Base-by-base conservation (phyloP, 2,113 vertebrate genomes). In the Zosterops hypoxanthus region DNA sequence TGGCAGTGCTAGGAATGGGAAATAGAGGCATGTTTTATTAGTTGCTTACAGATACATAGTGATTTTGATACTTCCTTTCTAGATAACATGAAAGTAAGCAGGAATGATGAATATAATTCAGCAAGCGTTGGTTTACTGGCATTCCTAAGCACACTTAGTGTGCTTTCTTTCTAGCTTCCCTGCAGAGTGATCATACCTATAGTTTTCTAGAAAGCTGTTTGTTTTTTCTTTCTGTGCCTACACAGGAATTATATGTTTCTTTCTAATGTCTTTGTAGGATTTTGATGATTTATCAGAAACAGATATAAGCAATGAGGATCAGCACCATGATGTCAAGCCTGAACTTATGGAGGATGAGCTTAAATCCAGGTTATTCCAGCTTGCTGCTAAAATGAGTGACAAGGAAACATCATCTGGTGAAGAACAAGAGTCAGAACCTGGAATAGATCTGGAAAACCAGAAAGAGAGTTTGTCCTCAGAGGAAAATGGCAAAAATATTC, bases 351-450 rank as follows among this genome's bases (percentile, higher is more conserved):
- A 99, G 70, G 97, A 98, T 84, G 98, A 98, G 33, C 95, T 98
- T 39, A 98, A 97, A 60, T 98, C 96, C 88, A 98, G 98, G 92
- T 94, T 98, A 69, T 98, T 97, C 57, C 97, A 98, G 91, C 92
- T 99, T 60, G 98, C 98, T 76, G 97, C 97, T 90, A 98, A 98
- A 63, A 98, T 98, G 95, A 98, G 98, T 55, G 98, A 98, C 94
- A 98, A 97, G 80, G 98, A 98, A 92, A 98, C 96, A 14, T 99
- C 98, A 20, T 99, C 99, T 6, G 98, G 98, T 50, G 99, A 99
- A 28, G 99, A 98, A 4, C 97, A 96, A 55, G 97, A 97, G 49
- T 97, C 94, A 5, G 98, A 98, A 71, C 64, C 95, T 91, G 97
- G 90, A 96, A 92, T 76, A 8, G 83, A 93, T 84, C 92, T 72